Conservation (phyloP, 2,113 vertebrate species). For the Myodes glareolus region DNA sequence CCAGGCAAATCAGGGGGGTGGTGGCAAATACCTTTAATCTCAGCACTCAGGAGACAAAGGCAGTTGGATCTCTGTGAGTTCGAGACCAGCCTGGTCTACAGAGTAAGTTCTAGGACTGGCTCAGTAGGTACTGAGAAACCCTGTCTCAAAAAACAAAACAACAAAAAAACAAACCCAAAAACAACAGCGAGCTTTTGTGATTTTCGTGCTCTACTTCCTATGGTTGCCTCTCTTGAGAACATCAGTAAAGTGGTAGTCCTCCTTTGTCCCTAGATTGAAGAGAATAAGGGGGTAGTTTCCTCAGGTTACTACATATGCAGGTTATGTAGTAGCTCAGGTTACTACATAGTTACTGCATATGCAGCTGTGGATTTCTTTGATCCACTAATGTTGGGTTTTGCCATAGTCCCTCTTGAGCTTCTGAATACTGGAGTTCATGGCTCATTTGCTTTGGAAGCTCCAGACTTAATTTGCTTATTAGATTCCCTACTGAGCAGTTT, state of each 20-base stretch:
- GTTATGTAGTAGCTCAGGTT: too few species aligned
- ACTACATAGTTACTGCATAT: background rate
- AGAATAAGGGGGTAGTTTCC: background rate
- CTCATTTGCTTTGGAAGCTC: slow-evolving; percentile 44
- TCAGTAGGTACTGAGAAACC: too few species aligned
- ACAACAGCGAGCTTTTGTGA: background rate
- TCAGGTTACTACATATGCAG: background rate
- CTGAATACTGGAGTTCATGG: background rate
- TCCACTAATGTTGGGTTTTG: background rate
- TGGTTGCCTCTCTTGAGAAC: background rate
- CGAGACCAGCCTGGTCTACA: too few species aligned
- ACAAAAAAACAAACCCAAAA: too few species aligned
- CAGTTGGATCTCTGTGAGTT: too few species aligned
- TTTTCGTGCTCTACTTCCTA: background rate
- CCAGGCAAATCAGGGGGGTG: too few species aligned
- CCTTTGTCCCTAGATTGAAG: background rate
- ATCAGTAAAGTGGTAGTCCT: background rate
- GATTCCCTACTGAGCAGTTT: background rate
- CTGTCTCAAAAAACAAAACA: too few species aligned
- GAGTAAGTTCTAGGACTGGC: too few species aligned
- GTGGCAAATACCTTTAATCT: too few species aligned
- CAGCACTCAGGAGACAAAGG: too few species aligned
- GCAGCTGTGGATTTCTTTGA: slow-evolving; percentile 10
- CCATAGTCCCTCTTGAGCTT: background rate
- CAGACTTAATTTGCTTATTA: slow-evolving; percentile 25